phyloP scores from a whole-genome alignment of 2,888 invertebrate species.

The Drosophila barbarae region DNA sequence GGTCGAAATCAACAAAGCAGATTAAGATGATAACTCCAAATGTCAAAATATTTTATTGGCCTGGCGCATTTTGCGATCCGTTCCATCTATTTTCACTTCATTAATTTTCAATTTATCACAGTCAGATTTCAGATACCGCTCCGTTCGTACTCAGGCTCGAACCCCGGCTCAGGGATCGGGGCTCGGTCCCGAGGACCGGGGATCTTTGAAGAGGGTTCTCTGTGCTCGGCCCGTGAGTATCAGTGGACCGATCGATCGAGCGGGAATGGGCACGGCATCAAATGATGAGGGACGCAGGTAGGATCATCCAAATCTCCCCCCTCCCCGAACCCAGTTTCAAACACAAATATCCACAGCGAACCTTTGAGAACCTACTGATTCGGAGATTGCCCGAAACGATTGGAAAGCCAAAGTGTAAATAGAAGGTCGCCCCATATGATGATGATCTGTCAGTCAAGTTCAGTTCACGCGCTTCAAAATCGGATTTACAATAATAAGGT shows the following conservation, averaged over 20 bases:
- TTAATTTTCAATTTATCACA: slow-evolving; percentile 79
- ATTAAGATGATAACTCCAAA: slow-evolving; percentile 79
- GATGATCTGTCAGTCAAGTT: slow-evolving; percentile 22
- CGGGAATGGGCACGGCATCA: slow-evolving; percentile 41
- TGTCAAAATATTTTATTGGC: slow-evolving; percentile 79
- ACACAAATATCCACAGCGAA: slow-evolving; percentile 60
- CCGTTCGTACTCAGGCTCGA: slow-evolving; percentile 16
- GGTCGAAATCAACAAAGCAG: slow-evolving; percentile 77
- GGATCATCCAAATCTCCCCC: slow-evolving; percentile 39
- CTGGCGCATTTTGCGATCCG: slow-evolving; percentile 79
- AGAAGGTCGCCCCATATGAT: slow-evolving; percentile 19
- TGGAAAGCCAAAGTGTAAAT: slow-evolving; percentile 38
- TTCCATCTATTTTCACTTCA: slow-evolving; percentile 79
- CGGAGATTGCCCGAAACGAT: slow-evolving; percentile 12
- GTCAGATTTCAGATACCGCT: slow-evolving; percentile 76
- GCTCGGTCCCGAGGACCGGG: slow-evolving; percentile 15
- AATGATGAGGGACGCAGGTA: slow-evolving; percentile 65
- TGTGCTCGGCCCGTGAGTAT: slow-evolving; percentile 45
- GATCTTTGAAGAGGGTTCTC: slow-evolving; percentile 66
- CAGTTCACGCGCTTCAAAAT: slow-evolving; percentile 28
- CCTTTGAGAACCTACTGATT: slow-evolving; percentile 14
- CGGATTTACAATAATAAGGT: slow-evolving; percentile 28
- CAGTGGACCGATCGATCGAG: slow-evolving; percentile 61
- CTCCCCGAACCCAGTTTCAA: neutral
- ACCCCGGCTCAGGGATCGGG: slow-evolving; percentile 6